Evolutionary conservation across 92 coral and sea anemone species (phyloP), one percentile per base, ranked within the genome.

Genomic region (Epizoanthus rinbou): DNA sequence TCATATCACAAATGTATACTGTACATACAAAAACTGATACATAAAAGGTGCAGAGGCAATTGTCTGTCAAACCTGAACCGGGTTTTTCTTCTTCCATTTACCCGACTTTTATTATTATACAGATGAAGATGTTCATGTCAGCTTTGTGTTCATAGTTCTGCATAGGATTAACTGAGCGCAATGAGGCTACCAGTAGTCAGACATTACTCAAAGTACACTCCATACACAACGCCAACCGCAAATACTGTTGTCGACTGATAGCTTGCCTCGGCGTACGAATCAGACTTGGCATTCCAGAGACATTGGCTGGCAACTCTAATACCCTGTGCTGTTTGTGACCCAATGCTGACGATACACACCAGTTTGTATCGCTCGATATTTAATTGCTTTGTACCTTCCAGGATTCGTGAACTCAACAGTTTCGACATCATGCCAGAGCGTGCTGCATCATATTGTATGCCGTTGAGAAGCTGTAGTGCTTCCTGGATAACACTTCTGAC

Each of bases 201-300:
- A 25, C n/a, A 43, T 73, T 39, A 84, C 72, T 91, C 94, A 70
- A 57, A 85, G 81, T 91, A 91, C 37, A 91, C 78, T 6, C 94
- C 94, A 71, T 88, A 91, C 0, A 91, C 94, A 11, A 88, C 89
- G 16, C 91, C 91, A 18, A 91, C 85, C 3, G 91, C 94, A 66
- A 88, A 91, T 37, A 91, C 72, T 28, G 81, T 39, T 22, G 60
- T 73, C 19, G 69, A 67, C 33, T 91, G 87, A n/a, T 88, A 83
- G 62, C 84, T 31, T 65, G 64, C 91, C 35, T 69, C 81, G 0
- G 85, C 89, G 74, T 57, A 85, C 1, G 89, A 57, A 73, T 91
- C 94, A 41, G 88, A 80, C 50, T 88, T 80, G 0, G 47, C 56
- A 53, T 85, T 41, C 94, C 94, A 91, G 60, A 91, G 64, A 72